A percentile compares a stretch with the other conserved stretches of the same genome.
phyloP scores from a whole-genome alignment of 2,888 invertebrate species.

The Panzeria rudis region DNA sequence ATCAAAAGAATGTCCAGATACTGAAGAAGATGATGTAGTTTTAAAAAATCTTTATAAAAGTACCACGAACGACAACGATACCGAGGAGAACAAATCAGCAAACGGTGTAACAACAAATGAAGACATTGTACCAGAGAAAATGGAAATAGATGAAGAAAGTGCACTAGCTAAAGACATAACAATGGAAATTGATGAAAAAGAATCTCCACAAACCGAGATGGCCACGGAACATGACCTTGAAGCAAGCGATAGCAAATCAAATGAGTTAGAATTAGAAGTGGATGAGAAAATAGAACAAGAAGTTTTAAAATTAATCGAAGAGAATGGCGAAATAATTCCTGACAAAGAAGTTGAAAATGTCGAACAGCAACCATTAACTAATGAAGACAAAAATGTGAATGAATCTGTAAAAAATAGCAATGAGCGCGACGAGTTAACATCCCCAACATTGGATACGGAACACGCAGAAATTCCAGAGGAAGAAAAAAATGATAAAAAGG shows the following conservation, averaged over 20 bases:
- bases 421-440: neutral
- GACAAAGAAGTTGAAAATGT: conserved; percentile 8
- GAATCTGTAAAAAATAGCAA: neutral
- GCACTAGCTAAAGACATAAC: neutral
- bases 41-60: neutral
- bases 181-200: conserved; percentile 41
- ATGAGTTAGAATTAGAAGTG: conserved; percentile 59
- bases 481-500: neutral
- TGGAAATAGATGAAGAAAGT: conserved; percentile 8
- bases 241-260: conserved; percentile 7
- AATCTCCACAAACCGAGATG: conserved; percentile 3
- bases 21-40: neutral
- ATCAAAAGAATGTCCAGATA: neutral
- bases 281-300: conserved; percentile 51
- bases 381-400: neutral
- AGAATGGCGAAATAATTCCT: neutral
- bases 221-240: neutral
- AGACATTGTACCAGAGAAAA: neutral
- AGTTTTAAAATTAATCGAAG: conserved; percentile 31
- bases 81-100: neutral
- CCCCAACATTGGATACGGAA: neutral
- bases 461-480: neutral
- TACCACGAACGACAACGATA: neutral
- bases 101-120: neutral
- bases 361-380: neutral